A percentile compares a stretch with the other conserved stretches of the same genome.
Conservation (phyloP, 35 echinoderm and acorn worm genomes). For the Eucidaris tribuloides region DNA sequence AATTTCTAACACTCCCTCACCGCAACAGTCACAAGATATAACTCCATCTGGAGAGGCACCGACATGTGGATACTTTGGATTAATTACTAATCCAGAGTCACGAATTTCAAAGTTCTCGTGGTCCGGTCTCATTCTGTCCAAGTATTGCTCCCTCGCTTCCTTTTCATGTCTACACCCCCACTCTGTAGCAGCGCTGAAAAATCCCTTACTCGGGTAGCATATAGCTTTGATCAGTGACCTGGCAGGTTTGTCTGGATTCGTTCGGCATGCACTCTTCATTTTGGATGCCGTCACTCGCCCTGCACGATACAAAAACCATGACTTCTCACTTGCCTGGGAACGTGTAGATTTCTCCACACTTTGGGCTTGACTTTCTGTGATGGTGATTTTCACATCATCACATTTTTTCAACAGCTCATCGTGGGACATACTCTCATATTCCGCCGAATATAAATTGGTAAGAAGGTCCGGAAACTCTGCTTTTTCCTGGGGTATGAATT, state of each 20-base stretch:
- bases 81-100: not conserved
- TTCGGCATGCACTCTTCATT: slow-evolving; percentile 13
- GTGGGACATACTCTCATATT: not conserved
- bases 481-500: not conserved
- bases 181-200: not conserved
- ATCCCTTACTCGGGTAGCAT: slow-evolving; percentile 14
- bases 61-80: not conserved
- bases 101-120: not conserved
- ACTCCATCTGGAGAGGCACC: slow-evolving; percentile 21
- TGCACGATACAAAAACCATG: slow-evolving; percentile 7
- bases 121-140: not conserved
- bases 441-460: not conserved
- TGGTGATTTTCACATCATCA: not conserved
- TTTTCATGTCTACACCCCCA: slow-evolving; percentile 7
- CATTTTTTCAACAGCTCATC: not conserved
- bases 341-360: slow-evolving; percentile 25
- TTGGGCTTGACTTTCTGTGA: not conserved
- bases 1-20: not conserved
- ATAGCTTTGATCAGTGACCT: not conserved
- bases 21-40: not conserved
- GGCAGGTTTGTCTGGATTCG: slow-evolving; percentile 36
- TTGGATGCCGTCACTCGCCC: slow-evolving; percentile 32
- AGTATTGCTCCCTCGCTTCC: not conserved
- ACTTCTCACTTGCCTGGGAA: not conserved
- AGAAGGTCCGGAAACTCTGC: not conserved